Evolutionary conservation across 1,140 invertebrate genomes (phyloP).

Genomic region (Hypsibius dujardini): DNA sequence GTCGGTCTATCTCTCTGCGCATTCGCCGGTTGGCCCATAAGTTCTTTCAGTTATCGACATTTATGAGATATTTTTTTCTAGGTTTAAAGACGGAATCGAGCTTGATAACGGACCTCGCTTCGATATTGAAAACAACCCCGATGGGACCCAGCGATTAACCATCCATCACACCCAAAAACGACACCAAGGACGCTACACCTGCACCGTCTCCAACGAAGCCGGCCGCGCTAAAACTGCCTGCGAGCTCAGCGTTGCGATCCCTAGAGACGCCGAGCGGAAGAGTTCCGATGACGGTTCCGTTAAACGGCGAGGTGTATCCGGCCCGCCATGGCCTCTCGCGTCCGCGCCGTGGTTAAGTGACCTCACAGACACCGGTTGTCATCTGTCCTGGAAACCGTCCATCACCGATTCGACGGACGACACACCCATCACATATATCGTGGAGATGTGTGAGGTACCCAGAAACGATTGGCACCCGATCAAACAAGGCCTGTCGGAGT

Average conservation of each 20-base stretch:
- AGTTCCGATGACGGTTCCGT: not conserved
- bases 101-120: constrained; percentile 32
- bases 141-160: not conserved
- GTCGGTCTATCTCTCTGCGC: too few species aligned
- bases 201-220: constrained; percentile 49
- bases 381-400: constrained; percentile 71
- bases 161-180: not conserved
- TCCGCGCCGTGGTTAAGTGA: not conserved
- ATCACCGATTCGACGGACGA: constrained; percentile 44
- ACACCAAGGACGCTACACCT: constrained; percentile 48
- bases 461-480: constrained; percentile 35
- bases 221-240: constrained; percentile 55
- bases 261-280: not conserved
- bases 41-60: too few species aligned
- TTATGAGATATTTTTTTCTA: constrained; percentile 47
- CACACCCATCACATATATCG: constrained; percentile 37
- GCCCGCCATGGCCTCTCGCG: constrained; percentile 7
- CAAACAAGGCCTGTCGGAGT: constrained; percentile 28
- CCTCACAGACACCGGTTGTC: not conserved
- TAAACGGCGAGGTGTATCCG: not conserved
- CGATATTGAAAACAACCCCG: not conserved
- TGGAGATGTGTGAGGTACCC: constrained; percentile 28
- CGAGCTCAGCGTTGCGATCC: constrained; percentile 46
- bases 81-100: constrained; percentile 59
- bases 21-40: too few species aligned